Evolutionary conservation across 2,888 invertebrate genomes (phyloP), one percentile per base, ranked within the genome.

Genomic region (Pollenia labialis): DNA sequence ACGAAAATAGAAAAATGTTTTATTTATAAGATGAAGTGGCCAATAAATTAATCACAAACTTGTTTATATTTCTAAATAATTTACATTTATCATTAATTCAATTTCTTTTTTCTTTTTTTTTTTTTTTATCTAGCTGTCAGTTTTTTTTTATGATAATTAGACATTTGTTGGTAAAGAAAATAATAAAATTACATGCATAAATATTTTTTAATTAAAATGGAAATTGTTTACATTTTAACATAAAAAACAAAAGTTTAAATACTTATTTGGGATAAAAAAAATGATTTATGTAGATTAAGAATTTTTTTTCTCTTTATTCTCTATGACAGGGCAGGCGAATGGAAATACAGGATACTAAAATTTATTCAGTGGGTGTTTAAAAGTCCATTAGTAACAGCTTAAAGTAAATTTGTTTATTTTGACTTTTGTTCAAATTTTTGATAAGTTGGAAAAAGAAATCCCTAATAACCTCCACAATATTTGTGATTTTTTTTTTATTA

Each of bases 11-110:
- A 42, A 52, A 71, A 54, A 54, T 71, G n/a, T 16, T 40, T 71
- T 71, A 54, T 71, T 71, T 71, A 9, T 4, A 54, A 71, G 54
- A 71, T 71, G 54, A 71, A 54, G 44, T 42, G 42, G 54, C 69
- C 40, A 71, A 71, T 71, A 71, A 54, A 71, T 71, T 71, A 71
- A 71, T 71, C 69, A 71, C 40, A 52, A 12, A 60, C 44, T 64
- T 64, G 46, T 64, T 64, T 46, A 64, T 46, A 18, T 64, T 64
- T 64, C 46, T 18, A 44, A 12, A n/a, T n/a, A 46, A 64, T 64
- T 64, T 64, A 64, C 8, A 44, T 44, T 64, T 32, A 18, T 46
- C 46, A 18, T 44, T 64, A 18, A 64, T 16, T 44, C 16, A 32
- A 16, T 14, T 7, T 64, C 44, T 14, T 23, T 2, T 44, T 46